Conservation (phyloP, 1,140 invertebrate genomes). For the Trigoniulus corallinus region DNA sequence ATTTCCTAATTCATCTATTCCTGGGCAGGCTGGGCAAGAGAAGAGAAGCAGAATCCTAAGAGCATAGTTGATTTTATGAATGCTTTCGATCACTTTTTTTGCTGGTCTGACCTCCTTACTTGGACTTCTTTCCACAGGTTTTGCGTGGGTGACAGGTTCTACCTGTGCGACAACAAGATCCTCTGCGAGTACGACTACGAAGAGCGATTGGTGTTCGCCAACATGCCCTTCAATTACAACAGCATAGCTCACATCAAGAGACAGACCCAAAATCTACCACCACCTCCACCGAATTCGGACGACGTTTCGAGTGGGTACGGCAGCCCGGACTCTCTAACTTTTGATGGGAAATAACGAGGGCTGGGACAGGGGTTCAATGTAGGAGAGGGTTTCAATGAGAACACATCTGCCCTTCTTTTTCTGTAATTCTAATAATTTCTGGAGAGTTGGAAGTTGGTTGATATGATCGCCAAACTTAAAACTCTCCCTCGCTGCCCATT, state of each 20-base stretch:
- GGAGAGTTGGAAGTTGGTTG: too few species aligned
- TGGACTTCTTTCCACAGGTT: constrained; percentile 46
- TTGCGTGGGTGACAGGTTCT: constrained; percentile 84
- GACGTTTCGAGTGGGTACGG: constrained; percentile 17
- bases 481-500: too few species aligned
- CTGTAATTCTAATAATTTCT: too few species aligned
- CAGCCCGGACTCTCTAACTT: constrained; percentile 16
- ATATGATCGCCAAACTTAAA: too few species aligned
- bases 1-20: too few species aligned
- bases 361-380: not conserved
- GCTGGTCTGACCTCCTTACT: not conserved
- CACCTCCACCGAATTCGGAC: constrained; percentile 2
- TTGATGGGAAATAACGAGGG: constrained; percentile 11
- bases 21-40: too few species aligned
- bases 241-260: constrained; percentile 71
- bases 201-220: constrained; percentile 71
- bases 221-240: constrained; percentile 76
- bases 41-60: too few species aligned
- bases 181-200: constrained; percentile 89
- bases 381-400: too few species aligned
- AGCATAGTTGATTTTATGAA: too few species aligned
- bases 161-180: constrained; percentile 82
- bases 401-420: too few species aligned
- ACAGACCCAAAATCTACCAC: constrained; percentile 41
- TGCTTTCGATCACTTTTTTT: too few species aligned